These are phyloP conservation scores for Yponomeuta sedellus DNA, from an alignment of 2,888 invertebrate genomes.

Conservation along the genomic window DNA sequence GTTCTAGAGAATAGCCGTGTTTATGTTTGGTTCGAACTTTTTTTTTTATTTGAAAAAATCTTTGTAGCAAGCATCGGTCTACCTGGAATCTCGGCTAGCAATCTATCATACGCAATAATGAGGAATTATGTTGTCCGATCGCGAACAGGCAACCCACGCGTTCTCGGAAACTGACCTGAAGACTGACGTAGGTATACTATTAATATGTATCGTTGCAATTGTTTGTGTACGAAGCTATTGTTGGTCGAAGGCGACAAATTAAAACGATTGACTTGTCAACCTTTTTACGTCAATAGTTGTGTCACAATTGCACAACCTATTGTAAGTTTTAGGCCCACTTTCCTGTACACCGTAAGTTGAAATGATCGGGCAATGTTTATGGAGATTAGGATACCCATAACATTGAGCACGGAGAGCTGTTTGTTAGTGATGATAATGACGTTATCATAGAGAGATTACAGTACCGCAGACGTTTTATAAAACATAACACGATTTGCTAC, in stretches of 20 bases:
- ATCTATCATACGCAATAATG: constrained; percentile 68
- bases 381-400: constrained; percentile 31
- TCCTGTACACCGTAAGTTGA: constrained; percentile 2
- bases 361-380: constrained; percentile 32
- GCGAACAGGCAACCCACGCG: constrained; percentile 33
- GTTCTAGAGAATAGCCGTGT: constrained; percentile 59
- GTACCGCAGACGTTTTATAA: no score
- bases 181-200: constrained; percentile 36
- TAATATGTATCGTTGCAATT: constrained; percentile 46
- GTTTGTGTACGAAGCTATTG: constrained; percentile 35
- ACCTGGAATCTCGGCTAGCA: constrained; percentile 50
- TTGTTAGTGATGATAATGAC: no score
- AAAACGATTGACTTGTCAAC: constrained; percentile 37
- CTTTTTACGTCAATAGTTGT: constrained; percentile 20
- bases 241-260: constrained; percentile 29
- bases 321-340: constrained; percentile 5
- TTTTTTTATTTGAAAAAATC: constrained; percentile 45
- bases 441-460: no score
- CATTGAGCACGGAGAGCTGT: background rate
- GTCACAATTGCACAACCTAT: constrained; percentile 6
- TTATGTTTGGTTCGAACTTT: constrained; percentile 55
- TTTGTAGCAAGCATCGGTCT: constrained; percentile 47
- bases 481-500: no score
- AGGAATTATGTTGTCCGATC: constrained; percentile 51
- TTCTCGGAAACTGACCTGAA: constrained; percentile 19